A percentile compares a stretch with the other conserved stretches of the same genome.
phyloP scores from a whole-genome alignment of 35 echinoderm and acorn worm species.

The Apostichopus japonicus region DNA sequence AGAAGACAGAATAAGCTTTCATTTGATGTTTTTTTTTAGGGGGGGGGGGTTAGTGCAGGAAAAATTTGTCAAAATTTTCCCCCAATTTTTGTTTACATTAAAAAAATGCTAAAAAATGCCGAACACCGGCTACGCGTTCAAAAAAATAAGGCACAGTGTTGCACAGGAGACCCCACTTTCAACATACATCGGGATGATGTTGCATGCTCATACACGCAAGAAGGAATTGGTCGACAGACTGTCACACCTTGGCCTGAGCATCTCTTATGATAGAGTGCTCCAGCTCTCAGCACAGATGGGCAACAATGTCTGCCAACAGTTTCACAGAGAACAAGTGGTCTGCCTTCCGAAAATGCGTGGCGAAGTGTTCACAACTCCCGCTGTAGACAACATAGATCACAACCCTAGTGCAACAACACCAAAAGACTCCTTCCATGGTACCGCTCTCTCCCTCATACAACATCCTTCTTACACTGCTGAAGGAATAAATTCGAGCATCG shows the following conservation, averaged over 20 bases:
- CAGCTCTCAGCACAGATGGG: slow-evolving; percentile 59
- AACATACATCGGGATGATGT: slow-evolving; percentile 45
- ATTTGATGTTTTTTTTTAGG: too few relatives aligned
- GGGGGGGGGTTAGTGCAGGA: too few relatives aligned
- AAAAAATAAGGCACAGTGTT: too few relatives aligned
- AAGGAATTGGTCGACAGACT: slow-evolving; percentile 61
- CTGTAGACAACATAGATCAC: slow-evolving; percentile 85
- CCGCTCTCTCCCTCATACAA: slow-evolving; percentile 63
- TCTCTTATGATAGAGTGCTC: slow-evolving; percentile 76
- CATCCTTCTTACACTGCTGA: slow-evolving; percentile 38
- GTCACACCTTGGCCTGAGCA: slow-evolving; percentile 46
- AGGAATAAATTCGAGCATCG: slow-evolving; percentile 57
- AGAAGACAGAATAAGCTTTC: too few relatives aligned
- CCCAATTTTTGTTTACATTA: too few relatives aligned
- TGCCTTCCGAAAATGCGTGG: slow-evolving; percentile 66
- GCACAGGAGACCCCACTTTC: slow-evolving; percentile 59
- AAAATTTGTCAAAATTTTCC: too few relatives aligned
- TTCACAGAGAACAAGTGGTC: slow-evolving; percentile 76
- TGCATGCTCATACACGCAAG: slow-evolving; percentile 53
- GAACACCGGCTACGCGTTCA: too few relatives aligned
- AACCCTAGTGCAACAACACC: slow-evolving; percentile 75
- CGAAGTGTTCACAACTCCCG: slow-evolving; percentile 62
- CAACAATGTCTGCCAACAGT: slow-evolving; percentile 68
- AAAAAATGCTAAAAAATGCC: too few relatives aligned
- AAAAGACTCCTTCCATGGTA: slow-evolving; percentile 81